Evolutionary conservation across 1,140 invertebrate genomes (phyloP).

Genomic region (Ceratosolen fusciceps): DNA sequence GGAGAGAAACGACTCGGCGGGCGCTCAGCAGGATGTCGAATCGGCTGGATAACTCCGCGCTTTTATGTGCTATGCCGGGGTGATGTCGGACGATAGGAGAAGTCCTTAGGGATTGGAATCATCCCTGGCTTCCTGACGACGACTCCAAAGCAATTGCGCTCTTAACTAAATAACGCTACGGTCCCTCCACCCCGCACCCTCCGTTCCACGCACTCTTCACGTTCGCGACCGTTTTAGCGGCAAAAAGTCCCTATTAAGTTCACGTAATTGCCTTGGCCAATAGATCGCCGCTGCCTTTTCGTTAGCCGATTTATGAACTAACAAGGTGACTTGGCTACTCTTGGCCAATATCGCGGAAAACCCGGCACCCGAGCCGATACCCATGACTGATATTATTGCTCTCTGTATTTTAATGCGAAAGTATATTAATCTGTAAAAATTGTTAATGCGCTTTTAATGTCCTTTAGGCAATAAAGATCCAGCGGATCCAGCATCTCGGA

Average conservation of each 20-base stretch:
- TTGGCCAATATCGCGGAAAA: too few species aligned
- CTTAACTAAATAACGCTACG: not conserved
- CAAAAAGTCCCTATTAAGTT: not conserved
- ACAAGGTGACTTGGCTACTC: too few species aligned
- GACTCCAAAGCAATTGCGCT: constrained; percentile 5
- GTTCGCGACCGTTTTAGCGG: not conserved
- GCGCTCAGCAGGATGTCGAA: constrained; percentile 17
- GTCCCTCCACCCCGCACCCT: too few species aligned
- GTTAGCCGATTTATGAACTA: too few species aligned
- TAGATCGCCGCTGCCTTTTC: not conserved
- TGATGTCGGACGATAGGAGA: not conserved
- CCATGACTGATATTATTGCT: too few species aligned
- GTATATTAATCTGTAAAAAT: too few species aligned
- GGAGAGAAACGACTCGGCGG: not conserved
- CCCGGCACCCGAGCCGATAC: too few species aligned
- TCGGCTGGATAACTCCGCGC: not conserved
- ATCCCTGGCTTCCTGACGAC: not conserved
- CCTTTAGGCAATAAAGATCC: too few species aligned
- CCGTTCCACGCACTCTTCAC: not conserved
- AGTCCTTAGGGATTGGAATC: not conserved
- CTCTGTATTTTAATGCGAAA: too few species aligned
- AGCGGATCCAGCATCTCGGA: too few species aligned
- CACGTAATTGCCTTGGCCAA: not conserved
- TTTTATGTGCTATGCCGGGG: not conserved
- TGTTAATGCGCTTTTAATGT: too few species aligned